Percentiles rank a stretch among this genome's conserved stretches.
Evolutionary conservation across 2,888 invertebrate genomes (phyloP).

Genomic region (Mellilla xanthometata): DNA sequence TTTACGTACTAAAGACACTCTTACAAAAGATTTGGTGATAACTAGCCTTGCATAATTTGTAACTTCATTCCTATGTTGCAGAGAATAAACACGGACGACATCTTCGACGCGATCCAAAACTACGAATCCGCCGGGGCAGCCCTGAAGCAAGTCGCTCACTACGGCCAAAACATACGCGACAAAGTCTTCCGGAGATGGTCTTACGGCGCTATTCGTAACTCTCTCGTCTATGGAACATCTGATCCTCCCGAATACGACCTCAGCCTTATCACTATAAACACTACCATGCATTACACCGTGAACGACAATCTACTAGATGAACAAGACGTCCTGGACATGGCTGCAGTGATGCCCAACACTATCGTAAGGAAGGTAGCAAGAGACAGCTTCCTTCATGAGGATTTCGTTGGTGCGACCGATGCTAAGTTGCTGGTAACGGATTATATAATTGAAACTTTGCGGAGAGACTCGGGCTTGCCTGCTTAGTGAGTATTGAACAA

Average conservation of each 20-base stretch:
- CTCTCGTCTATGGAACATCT: constrained; percentile 40
- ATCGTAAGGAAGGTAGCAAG: constrained; percentile 48
- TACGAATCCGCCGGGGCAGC: constrained; percentile 44
- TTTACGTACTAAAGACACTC: no score
- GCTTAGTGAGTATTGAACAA: not conserved
- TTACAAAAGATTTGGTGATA: no score
- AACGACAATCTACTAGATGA: constrained; percentile 50
- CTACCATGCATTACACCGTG: constrained; percentile 58
- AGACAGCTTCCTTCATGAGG: constrained; percentile 50
- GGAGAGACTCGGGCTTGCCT: constrained; percentile 13
- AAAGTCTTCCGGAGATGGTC: constrained; percentile 54
- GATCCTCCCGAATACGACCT: constrained; percentile 54
- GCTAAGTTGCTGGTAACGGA: constrained; percentile 57
- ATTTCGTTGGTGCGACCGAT: constrained; percentile 48
- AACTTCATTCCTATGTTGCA: no score
- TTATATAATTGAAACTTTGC: constrained; percentile 46
- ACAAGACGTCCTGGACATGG: constrained; percentile 57
- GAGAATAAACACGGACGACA: constrained; percentile 1
- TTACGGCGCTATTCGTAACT: constrained; percentile 44
- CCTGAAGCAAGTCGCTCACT: constrained; percentile 62
- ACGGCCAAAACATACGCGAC: constrained; percentile 61
- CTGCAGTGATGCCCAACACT: constrained; percentile 49
- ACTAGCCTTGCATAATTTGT: no score
- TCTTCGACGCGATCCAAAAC: constrained; percentile 5
- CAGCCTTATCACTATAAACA: constrained; percentile 43